Evolutionary conservation across 2,113 vertebrate species (phyloP), one percentile per base, ranked within the genome.

Genomic region (Piprites chloris): DNA sequence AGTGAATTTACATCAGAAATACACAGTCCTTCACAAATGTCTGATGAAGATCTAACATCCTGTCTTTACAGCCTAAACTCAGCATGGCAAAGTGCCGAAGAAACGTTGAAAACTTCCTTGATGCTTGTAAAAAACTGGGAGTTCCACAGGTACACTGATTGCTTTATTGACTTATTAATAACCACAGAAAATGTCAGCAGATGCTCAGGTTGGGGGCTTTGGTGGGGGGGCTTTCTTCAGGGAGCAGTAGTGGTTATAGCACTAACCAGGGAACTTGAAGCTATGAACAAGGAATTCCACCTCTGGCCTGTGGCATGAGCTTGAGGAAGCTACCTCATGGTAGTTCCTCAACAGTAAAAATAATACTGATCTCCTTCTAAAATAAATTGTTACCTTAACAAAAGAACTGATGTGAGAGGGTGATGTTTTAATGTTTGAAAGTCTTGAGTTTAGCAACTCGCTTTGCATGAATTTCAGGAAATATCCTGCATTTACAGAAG

Each of bases 51-150:
- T 88, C 15, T 93, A 33, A 86, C 16, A 2, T 82, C 44, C 46
- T 96, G 44, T 95, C 61, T 95, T 97, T 97, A 89, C 96, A 99
- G 99, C 99, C 99, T 98, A 99, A 99, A 97, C 98, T 99, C 89
- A 99, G 99, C 97, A 99, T 99, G 99, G 99, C 99, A 81, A 99
- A 99, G 95, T 99, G 99, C 95, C 98, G 99, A 95, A 98, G 99
- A 97, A 99, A 99, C 58, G 99, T 99, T 89, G 99, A 99, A 97
- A 99, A 99, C 98, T 99, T 99, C 92, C 98, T 99, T 52, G 99
- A 99, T 85, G 99, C 99, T n/a, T 99, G 99, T 96, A 99, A 99
- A 98, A 99, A 99, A 96, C 87, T 99, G 86, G 99, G 99, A 12
- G 99, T 99, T 27, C 98, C 99, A 75, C 99, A 99, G 98, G 99